Conservation (phyloP, 2,888 invertebrate genomes). For the Calameuta filiformis region DNA sequence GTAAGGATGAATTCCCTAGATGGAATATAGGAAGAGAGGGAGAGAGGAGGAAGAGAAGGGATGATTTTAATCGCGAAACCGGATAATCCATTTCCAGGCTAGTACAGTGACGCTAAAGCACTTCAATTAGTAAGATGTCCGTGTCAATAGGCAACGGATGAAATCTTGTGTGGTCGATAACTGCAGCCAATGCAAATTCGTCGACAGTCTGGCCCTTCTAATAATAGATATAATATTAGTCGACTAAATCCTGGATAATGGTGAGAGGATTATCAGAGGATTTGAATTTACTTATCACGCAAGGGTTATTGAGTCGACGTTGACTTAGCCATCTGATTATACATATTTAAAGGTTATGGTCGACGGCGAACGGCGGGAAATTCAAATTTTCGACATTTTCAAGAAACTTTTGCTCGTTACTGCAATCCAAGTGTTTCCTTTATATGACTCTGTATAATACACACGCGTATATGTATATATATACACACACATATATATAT, state of each 20-base stretch:
- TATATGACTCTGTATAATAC: background rate
- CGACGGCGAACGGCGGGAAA: background rate
- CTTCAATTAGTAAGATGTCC: conserved; percentile 10
- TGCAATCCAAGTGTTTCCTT: background rate
- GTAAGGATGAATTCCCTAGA: background rate
- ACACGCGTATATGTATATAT: background rate
- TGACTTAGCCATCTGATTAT: background rate
- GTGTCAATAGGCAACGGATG: conserved; percentile 4
- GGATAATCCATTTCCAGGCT: conserved; percentile 12
- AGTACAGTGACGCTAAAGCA: conserved; percentile 11
- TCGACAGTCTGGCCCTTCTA: background rate
- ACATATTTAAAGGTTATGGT: background rate
- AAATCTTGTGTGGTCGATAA: background rate
- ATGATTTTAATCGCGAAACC: conserved; percentile 10
- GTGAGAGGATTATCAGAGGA: background rate
- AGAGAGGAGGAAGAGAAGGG: background rate
- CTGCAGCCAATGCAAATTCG: background rate
- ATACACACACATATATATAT: background rate
- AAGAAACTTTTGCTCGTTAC: background rate
- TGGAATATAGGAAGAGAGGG: background rate
- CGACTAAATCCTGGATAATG: background rate
- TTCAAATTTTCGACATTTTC: background rate
- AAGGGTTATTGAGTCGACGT: background rate
- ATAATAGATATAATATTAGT: background rate
- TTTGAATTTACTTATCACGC: background rate